These are phyloP conservation scores for Anodontia alba DNA, from an alignment of 2,888 invertebrate species.

Conservation along the genomic window DNA sequence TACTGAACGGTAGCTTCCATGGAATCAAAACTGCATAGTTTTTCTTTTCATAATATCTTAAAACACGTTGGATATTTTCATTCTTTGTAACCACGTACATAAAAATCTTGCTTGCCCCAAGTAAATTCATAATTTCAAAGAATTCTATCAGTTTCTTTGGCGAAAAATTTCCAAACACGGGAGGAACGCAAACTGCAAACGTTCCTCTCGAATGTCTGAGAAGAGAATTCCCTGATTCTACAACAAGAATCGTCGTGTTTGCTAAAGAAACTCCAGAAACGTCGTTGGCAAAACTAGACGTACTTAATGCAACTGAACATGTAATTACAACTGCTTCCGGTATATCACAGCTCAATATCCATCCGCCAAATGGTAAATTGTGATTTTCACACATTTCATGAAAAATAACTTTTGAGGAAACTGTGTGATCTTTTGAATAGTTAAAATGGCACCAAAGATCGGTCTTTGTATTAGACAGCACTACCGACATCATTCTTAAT, in stretches of 20 bases:
- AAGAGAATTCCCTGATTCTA: background rate
- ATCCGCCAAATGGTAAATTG: conserved; percentile 7
- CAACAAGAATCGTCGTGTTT: background rate
- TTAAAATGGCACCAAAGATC: conserved; percentile 2
- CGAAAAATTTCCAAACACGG: background rate
- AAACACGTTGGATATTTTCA: background rate
- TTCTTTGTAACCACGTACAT: background rate
- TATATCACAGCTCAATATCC: background rate
- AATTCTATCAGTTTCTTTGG: background rate
- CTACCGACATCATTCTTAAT: background rate
- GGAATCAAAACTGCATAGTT: background rate
- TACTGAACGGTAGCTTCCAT: background rate
- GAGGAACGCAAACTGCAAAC: background rate
- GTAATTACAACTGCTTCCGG: background rate
- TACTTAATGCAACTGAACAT: background rate
- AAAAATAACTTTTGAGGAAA: background rate
- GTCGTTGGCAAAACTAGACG: background rate
- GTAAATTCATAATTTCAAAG: background rate
- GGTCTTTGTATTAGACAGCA: background rate
- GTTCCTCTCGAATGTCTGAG: background rate
- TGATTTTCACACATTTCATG: conserved; percentile 9
- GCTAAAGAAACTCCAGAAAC: background rate
- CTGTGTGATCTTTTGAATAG: background rate
- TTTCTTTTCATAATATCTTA: conserved; percentile 1
- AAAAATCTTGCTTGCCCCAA: background rate